Conservation (phyloP, 2,797 vertebrate genomes). For the Falco rusticolus region DNA sequence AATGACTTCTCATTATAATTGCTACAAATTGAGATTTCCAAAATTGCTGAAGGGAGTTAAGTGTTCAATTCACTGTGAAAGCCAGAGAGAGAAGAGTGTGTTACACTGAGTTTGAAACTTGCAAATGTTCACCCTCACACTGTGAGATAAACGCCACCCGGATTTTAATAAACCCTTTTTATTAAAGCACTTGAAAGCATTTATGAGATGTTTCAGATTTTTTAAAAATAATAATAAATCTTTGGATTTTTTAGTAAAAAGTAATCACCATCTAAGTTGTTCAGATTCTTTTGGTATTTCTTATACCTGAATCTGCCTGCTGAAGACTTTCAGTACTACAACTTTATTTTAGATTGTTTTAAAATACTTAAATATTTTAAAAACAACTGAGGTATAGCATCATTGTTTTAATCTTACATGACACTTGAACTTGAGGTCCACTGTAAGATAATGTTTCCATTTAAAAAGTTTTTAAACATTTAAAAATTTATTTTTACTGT, state of each 20-base stretch:
- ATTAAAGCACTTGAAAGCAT: neutral
- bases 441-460: neutral
- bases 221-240: fast-evolving
- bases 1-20: slow-evolving; percentile 4
- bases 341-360: neutral
- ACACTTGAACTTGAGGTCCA: neutral
- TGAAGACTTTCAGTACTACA: neutral
- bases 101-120: neutral
- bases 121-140: neutral
- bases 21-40: slow-evolving; percentile 30
- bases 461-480: neutral
- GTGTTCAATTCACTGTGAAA: neutral
- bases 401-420: neutral
- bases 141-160: neutral
- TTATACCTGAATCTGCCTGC: neutral
- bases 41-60: neutral
- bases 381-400: neutral
- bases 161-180: neutral
- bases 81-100: neutral
- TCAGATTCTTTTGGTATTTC: neutral
- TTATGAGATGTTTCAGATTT: neutral
- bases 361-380: neutral
- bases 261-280: neutral
- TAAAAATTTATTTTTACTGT: neutral
- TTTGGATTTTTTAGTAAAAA: neutral